phyloP scores from a whole-genome alignment of 2,888 invertebrate species.

The Agrypnus murinus region DNA sequence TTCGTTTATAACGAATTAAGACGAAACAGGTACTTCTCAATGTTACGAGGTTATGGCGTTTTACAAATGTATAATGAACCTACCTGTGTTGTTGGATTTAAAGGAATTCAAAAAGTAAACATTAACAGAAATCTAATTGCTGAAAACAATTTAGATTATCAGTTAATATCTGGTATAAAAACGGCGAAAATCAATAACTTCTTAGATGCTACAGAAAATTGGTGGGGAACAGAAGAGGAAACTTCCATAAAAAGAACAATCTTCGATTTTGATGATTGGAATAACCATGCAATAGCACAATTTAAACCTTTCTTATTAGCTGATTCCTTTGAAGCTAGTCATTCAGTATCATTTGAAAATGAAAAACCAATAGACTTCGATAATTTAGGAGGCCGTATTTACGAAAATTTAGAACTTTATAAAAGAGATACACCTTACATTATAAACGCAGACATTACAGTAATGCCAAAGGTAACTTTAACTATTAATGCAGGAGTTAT shows the following conservation, averaged over 20 bases:
- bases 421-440: conserved; percentile 82
- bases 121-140: conserved; percentile 92
- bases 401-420: conserved; percentile 78
- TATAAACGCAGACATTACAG: conserved; percentile 92
- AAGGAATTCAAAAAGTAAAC: conserved; percentile 95
- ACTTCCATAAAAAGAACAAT: conserved; percentile 86
- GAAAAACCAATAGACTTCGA: conserved; percentile 76
- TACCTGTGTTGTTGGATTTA: conserved; percentile 91
- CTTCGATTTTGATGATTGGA: conserved; percentile 99
- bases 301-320: conserved; percentile 91
- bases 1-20: conserved; percentile 87
- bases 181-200: conserved; percentile 91
- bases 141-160: conserved; percentile 89
- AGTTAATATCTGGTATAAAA: conserved; percentile 92
- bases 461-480: conserved; percentile 94
- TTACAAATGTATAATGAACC: conserved; percentile 73
- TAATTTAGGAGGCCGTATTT: conserved; percentile 85
- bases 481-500: conserved; percentile 91
- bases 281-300: conserved; percentile 94
- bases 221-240: conserved; percentile 93
- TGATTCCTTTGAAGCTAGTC: conserved; percentile 84
- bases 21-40: conserved; percentile 75
- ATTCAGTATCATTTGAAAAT: conserved; percentile 80
- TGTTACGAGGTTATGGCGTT: conserved; percentile 64
- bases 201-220: conserved; percentile 93